Conservation (phyloP, 2,113 vertebrate species). For the Dicaeum eximium region DNA sequence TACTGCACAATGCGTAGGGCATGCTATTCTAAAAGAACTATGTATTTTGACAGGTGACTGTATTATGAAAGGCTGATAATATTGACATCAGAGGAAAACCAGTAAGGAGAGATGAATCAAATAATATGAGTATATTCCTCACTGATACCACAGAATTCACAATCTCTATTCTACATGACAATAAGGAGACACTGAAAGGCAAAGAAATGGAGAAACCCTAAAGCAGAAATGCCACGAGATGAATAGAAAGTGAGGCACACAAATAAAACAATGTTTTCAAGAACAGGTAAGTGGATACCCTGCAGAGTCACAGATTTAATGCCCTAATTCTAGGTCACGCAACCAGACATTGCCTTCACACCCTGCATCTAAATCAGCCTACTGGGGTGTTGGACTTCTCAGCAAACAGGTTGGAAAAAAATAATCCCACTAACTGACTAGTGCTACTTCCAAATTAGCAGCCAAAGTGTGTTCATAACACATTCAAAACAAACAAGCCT, state of each 20-base stretch:
- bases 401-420: conserved; percentile 1
- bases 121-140: neutral
- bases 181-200: neutral
- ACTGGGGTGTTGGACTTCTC: neutral
- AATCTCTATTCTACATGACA: neutral
- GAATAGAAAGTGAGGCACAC: neutral
- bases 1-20: neutral
- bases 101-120: neutral
- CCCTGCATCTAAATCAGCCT: neutral
- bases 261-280: neutral
- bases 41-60: neutral
- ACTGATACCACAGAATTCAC: neutral
- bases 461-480: conserved; percentile 53
- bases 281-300: neutral
- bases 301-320: neutral
- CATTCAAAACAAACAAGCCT: conserved; percentile 64
- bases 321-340: neutral
- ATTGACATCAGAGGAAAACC: neutral
- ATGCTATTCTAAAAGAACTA: neutral
- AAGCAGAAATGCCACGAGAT: neutral
- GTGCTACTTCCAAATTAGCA: conserved; percentile 51
- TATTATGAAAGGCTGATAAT: neutral
- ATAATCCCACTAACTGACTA: neutral
- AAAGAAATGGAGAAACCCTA: neutral
- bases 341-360: neutral